Conservation (phyloP, 2,888 invertebrate genomes). For the Lacanobia wlatinum region DNA sequence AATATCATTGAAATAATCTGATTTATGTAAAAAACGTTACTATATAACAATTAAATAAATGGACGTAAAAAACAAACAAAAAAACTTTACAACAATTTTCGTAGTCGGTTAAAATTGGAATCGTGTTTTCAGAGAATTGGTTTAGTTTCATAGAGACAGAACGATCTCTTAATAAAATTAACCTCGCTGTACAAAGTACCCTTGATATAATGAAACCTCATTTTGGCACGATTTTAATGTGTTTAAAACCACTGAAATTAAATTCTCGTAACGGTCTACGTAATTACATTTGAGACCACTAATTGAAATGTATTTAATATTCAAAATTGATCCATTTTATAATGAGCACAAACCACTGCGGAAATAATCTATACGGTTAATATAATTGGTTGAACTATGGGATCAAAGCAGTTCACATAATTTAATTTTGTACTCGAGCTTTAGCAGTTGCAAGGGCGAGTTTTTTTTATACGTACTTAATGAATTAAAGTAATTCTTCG, state of each 20-base stretch:
- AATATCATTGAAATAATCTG: no score
- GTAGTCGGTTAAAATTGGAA: background rate
- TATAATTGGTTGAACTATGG: background rate
- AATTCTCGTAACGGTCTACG: background rate
- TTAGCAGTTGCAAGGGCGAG: no score
- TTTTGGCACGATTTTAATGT: slow-evolving; percentile 9
- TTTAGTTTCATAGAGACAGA: background rate
- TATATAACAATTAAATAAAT: no score
- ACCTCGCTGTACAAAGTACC: background rate
- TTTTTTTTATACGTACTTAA: no score
- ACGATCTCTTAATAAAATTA: slow-evolving; percentile 9
- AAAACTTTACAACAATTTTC: background rate
- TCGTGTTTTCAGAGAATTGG: slow-evolving; percentile 3
- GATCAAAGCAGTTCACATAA: background rate
- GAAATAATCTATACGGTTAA: background rate
- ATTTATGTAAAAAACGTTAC: no score
- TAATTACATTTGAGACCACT: slow-evolving; percentile 17
- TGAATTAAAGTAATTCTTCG: no score
- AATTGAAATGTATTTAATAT: slow-evolving; percentile 10
- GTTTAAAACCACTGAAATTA: slow-evolving; percentile 11
- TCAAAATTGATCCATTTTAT: slow-evolving; percentile 3
- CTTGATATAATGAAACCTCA: background rate
- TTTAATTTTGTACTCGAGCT: background rate
- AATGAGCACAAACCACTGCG: background rate
- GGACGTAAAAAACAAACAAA: background rate